Percentiles rank a stretch among this genome's conserved stretches.
These are phyloP conservation scores for Aphrophora alni DNA, from an alignment of 2,888 invertebrate species.

Conservation along the genomic window DNA sequence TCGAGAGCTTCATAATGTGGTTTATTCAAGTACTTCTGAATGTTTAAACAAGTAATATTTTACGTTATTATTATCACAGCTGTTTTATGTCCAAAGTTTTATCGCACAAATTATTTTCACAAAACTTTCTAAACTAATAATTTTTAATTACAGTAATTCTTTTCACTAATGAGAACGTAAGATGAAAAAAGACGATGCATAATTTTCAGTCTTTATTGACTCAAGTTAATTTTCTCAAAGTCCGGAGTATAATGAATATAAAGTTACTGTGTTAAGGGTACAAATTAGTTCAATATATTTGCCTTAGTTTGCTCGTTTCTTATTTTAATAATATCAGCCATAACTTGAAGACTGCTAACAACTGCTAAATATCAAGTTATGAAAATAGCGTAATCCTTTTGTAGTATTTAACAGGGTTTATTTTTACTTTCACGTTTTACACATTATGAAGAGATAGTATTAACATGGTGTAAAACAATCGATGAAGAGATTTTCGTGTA, in stretches of 20 bases:
- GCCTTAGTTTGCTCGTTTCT: background rate
- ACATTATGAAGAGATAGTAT: too few species aligned
- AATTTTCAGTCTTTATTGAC: background rate
- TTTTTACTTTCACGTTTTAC: background rate
- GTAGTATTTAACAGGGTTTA: background rate
- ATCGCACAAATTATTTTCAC: too few species aligned
- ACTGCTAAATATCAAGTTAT: background rate
- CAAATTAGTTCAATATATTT: background rate
- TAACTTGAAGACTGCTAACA: background rate
- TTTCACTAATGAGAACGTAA: background rate
- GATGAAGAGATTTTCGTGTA: too few species aligned
- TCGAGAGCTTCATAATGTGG: too few species aligned
- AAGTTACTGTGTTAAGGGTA: background rate
- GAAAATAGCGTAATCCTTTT: background rate
- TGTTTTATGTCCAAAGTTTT: too few species aligned
- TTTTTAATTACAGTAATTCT: background rate
- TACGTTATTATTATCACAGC: too few species aligned
- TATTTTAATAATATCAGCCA: background rate
- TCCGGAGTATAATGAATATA: background rate
- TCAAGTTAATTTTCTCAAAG: background rate
- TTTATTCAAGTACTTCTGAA: too few species aligned
- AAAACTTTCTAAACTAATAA: background rate
- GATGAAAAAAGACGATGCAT: background rate
- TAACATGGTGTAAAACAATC: too few species aligned
- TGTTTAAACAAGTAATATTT: too few species aligned